Evolutionary conservation across 1,140 invertebrate species (phyloP).

Genomic region (Aradophagus sp.): DNA sequence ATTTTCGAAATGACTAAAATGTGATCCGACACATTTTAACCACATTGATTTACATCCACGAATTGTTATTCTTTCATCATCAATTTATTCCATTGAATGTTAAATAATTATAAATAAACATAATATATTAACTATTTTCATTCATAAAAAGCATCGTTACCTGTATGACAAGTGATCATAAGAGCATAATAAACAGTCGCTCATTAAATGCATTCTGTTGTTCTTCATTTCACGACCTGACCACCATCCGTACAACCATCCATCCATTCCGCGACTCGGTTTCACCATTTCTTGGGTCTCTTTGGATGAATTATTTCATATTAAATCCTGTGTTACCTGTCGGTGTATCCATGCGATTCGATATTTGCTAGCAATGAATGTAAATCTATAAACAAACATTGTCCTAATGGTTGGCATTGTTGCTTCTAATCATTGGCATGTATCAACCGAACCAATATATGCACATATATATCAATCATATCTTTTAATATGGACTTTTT

Average conservation of each 20-base stretch:
- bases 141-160: conserved; percentile 76
- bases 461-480: too few relatives aligned
- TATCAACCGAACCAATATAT: too few relatives aligned
- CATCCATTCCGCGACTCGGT: conserved; percentile 59
- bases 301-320: conserved; percentile 31
- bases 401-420: too few relatives aligned
- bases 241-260: conserved; percentile 68
- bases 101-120: conserved; percentile 75
- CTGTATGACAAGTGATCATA: conserved; percentile 77
- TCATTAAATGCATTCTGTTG: conserved; percentile 77
- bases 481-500: conserved; percentile 2
- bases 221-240: conserved; percentile 76
- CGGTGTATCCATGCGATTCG: conserved; percentile 12
- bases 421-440: not conserved
- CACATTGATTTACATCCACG: conserved; percentile 73
- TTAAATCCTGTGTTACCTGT: conserved; percentile 25
- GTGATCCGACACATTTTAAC: conserved; percentile 71
- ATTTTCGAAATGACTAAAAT: conserved; percentile 65
- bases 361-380: conserved; percentile 32
- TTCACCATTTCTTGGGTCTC: conserved; percentile 35
- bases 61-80: conserved; percentile 76
- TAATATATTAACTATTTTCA: conserved; percentile 77
- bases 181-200: conserved; percentile 77
- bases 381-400: conserved; percentile 30
- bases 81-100: conserved; percentile 74